These are phyloP conservation scores for Macropodus opercularis DNA, from an alignment of 2,797 vertebrate species.

Conservation along the genomic window DNA sequence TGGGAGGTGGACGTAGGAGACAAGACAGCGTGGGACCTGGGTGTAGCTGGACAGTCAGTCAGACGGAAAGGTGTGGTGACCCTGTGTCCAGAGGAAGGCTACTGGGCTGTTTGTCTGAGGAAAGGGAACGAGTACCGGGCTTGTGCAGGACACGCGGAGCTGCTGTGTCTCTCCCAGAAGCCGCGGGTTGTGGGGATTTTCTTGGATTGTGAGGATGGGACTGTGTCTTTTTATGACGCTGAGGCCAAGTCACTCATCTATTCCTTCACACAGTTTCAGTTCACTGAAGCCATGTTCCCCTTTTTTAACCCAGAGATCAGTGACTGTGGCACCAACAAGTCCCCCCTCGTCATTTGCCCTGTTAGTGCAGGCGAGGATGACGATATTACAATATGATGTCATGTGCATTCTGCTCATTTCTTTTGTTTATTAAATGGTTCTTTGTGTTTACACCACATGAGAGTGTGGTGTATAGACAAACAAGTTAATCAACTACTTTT, in stretches of 20 bases:
- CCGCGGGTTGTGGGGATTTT: constrained; percentile 69
- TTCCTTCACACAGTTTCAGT: constrained; percentile 64
- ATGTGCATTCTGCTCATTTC: background rate
- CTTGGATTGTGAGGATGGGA: constrained; percentile 73
- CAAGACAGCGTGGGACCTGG: constrained; percentile 84
- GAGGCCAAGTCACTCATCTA: constrained; percentile 69
- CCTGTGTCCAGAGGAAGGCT: constrained; percentile 75
- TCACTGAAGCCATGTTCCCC: constrained; percentile 70
- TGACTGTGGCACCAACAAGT: constrained; percentile 62
- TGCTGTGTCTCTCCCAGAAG: constrained; percentile 54
- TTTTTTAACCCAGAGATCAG: constrained; percentile 78
- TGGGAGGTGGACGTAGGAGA: constrained; percentile 83
- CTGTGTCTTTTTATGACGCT: constrained; percentile 74
- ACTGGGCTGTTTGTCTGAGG: constrained; percentile 77
- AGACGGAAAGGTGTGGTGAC: constrained; percentile 78
- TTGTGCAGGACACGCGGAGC: constrained; percentile 64
- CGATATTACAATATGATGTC: constrained; percentile 65
- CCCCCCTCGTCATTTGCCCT: constrained; percentile 64
- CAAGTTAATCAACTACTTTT: no score
- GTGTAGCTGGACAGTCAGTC: constrained; percentile 76
- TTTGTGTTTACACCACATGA: constrained; percentile 2
- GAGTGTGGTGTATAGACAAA: background rate
- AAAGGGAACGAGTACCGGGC: constrained; percentile 71
- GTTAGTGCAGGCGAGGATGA: constrained; percentile 42
- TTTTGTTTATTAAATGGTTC: background rate